These are phyloP conservation scores for Loxodonta africana DNA, from an alignment of 2,113 vertebrate species.

Conservation along the genomic window DNA sequence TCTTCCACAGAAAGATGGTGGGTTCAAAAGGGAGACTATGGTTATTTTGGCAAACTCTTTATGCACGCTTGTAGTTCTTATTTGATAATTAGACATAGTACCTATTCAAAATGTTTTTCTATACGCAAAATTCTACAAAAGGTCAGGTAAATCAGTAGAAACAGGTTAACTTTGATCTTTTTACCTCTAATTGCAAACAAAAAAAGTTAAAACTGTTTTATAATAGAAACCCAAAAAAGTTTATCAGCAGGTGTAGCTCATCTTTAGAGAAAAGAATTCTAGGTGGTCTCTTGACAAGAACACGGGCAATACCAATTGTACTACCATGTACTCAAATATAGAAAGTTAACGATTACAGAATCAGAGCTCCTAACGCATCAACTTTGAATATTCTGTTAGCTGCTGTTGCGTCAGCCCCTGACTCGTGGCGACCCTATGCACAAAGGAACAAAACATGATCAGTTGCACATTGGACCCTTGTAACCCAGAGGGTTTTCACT, in stretches of 20 bases:
- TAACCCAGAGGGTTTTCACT: neutral
- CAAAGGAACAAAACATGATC: neutral
- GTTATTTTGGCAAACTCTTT: neutral
- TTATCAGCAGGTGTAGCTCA: neutral
- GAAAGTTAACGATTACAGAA: neutral
- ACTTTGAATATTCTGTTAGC: neutral
- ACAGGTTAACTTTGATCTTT: neutral
- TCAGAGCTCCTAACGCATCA: neutral
- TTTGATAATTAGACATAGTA: neutral
- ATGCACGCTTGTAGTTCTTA: neutral
- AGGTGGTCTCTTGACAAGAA: neutral
- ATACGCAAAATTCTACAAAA: neutral
- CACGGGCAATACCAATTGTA: neutral
- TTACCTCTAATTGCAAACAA: neutral
- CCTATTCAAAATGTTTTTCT: slow-evolving; percentile 25
- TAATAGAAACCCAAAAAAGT: neutral
- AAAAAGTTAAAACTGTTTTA: neutral
- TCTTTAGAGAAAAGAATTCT: neutral
- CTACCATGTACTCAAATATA: neutral
- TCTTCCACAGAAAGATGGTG: neutral
- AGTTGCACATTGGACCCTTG: neutral
- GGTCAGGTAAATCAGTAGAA: slow-evolving; percentile 6
- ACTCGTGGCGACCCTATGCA: neutral
- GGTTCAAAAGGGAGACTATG: neutral
- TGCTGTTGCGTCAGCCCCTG: neutral